These are phyloP conservation scores for Mormyrus iriodes DNA, from an alignment of 2,113 vertebrate species.

Conservation along the genomic window DNA sequence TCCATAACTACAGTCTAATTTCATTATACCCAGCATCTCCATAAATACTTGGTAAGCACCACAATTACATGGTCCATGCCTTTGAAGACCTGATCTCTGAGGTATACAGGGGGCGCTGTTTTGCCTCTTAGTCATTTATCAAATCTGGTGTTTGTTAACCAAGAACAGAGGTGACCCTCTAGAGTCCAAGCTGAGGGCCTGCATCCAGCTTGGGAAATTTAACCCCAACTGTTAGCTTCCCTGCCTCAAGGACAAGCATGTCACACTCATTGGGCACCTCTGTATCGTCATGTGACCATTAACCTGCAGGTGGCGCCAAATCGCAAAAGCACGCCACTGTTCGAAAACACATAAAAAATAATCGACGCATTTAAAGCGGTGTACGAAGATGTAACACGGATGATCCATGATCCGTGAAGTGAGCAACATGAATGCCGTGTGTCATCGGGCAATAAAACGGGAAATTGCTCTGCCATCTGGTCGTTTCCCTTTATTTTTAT, in stretches of 20 bases:
- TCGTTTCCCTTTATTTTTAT: slow-evolving; percentile 14
- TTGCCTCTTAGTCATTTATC: slow-evolving; percentile 44
- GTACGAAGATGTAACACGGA: background rate
- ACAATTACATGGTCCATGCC: background rate
- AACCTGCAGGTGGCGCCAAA: background rate
- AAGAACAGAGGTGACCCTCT: slow-evolving; percentile 13
- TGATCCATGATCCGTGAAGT: background rate
- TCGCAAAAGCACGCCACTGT: background rate
- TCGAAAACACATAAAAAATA: background rate
- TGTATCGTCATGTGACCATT: background rate
- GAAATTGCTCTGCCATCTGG: slow-evolving; percentile 14
- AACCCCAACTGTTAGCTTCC: background rate
- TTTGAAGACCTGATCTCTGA: background rate
- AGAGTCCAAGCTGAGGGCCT: background rate
- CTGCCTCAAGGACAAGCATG: background rate
- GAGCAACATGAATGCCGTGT: slow-evolving; percentile 11
- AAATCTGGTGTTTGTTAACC: slow-evolving; percentile 30
- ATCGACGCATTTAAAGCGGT: too few species aligned
- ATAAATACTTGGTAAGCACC: background rate
- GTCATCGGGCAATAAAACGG: background rate
- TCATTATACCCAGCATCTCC: background rate
- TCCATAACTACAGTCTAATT: background rate
- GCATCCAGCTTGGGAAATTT: background rate
- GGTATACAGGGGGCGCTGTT: slow-evolving; percentile 37
- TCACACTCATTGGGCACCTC: background rate